Conservation (phyloP, 1,140 invertebrate genomes). For the Drosophila ficusphila region DNA sequence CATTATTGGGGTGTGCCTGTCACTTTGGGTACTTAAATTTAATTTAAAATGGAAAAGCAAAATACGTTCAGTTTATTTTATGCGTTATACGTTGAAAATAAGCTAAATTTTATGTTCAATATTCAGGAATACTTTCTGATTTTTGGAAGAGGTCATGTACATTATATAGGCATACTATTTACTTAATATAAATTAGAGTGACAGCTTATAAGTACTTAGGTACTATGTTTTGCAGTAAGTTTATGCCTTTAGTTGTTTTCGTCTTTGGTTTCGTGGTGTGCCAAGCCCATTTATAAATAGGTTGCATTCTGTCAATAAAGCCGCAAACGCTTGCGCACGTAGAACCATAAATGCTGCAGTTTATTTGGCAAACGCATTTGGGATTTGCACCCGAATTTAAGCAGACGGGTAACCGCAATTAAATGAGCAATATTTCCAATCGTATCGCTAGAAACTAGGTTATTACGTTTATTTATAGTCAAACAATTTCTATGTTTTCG, state of each 20-base stretch:
- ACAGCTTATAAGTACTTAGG: too few relatives aligned
- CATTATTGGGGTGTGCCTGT: slow-evolving; percentile 6
- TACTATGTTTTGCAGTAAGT: too few relatives aligned
- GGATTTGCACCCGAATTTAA: not conserved
- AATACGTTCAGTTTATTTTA: too few relatives aligned
- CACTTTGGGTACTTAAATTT: not conserved
- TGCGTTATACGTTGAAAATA: not conserved
- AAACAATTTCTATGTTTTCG: too few relatives aligned
- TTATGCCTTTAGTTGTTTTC: too few relatives aligned
- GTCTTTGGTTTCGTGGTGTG: slow-evolving; percentile 9
- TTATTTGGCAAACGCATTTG: slow-evolving; percentile 10
- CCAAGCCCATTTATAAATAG: slow-evolving; percentile 41
- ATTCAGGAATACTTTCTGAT: too few relatives aligned
- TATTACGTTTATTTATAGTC: too few relatives aligned
- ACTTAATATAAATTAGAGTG: too few relatives aligned
- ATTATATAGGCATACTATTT: too few relatives aligned
- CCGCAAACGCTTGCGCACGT: slow-evolving; percentile 51
- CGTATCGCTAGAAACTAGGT: too few relatives aligned
- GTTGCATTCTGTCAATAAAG: slow-evolving; percentile 57
- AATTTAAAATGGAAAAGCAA: not conserved
- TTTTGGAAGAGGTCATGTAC: too few relatives aligned
- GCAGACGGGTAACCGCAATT: slow-evolving; percentile 26
- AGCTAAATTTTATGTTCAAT: not conserved
- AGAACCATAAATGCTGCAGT: slow-evolving; percentile 30
- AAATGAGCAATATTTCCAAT: slow-evolving; percentile 16